Percentiles rank a stretch among this genome's conserved stretches.
Conservation (phyloP, 2,888 invertebrate genomes). For the Antitype chi region DNA sequence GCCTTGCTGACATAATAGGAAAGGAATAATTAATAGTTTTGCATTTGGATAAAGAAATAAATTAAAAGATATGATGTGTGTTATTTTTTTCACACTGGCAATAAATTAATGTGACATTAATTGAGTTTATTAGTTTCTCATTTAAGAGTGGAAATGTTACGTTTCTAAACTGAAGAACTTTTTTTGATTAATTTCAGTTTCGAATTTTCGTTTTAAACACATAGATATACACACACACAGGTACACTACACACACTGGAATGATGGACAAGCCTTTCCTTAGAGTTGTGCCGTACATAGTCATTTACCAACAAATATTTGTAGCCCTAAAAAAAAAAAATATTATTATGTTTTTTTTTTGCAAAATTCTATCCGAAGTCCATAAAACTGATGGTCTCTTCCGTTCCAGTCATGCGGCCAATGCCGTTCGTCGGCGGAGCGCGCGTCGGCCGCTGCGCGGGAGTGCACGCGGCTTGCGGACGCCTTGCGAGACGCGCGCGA, state of each 20-base stretch:
- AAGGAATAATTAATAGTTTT: constrained; percentile 9
- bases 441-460: constrained; percentile 85
- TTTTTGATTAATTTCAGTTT: neutral
- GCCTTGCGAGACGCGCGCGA: constrained; percentile 94
- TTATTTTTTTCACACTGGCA: neutral
- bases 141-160: neutral
- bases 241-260: neutral
- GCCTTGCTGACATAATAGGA: constrained; percentile 23
- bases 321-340: neutral
- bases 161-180: neutral
- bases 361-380: constrained; percentile 17
- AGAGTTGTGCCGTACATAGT: neutral
- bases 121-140: neutral
- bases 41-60: constrained; percentile 5
- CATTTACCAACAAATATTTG: neutral
- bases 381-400: constrained; percentile 65
- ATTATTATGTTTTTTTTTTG: neutral
- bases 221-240: neutral
- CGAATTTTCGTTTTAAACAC: neutral
- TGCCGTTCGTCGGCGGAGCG: constrained; percentile 86
- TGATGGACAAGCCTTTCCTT: neutral
- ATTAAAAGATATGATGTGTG: neutral
- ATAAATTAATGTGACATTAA: constrained; percentile 1
- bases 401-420: constrained; percentile 85
- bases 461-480: constrained; percentile 91